phyloP scores from a whole-genome alignment of 2,797 vertebrate species.

The Pseudomugil tenellus region DNA sequence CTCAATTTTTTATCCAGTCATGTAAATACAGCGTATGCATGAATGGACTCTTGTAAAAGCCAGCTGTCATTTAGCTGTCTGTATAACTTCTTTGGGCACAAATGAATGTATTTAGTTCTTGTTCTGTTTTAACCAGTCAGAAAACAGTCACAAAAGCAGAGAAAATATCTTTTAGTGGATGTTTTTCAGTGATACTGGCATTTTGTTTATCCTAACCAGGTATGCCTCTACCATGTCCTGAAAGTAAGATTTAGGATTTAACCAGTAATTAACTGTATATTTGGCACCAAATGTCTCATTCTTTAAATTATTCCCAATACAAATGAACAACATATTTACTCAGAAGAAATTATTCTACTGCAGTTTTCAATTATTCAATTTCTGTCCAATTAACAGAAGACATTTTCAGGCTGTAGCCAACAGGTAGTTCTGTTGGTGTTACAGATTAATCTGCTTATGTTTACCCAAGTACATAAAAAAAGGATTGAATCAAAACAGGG shows the following conservation, averaged over 20 bases:
- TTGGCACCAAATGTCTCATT: conserved; percentile 30
- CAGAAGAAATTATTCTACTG: conserved; percentile 20
- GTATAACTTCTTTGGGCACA: not conserved
- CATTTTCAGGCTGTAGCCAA: conserved; percentile 11
- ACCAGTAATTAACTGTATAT: conserved; percentile 39
- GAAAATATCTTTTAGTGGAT: not conserved
- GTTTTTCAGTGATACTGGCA: not conserved
- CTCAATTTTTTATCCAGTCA: conserved; percentile 40
- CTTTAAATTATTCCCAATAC: conserved; percentile 30
- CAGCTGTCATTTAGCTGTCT: conserved; percentile 18
- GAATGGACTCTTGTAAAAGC: conserved; percentile 13
- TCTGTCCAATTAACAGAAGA: too few species aligned
- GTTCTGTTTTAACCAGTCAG: not conserved
- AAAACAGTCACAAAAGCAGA: not conserved
- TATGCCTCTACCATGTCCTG: conserved; percentile 22
- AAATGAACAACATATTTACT: conserved; percentile 38
- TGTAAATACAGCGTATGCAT: conserved; percentile 32
- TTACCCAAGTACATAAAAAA: not conserved
- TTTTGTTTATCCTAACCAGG: not conserved
- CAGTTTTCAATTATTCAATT: conserved; percentile 23
- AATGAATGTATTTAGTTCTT: not conserved
- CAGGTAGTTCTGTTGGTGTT: conserved; percentile 16
- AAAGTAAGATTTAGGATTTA: conserved; percentile 25
- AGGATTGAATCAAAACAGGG: not conserved
- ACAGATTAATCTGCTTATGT: not conserved